Evolutionary conservation across 2,888 invertebrate genomes (phyloP).

Genomic region (Exephanes ischioxanthus): DNA sequence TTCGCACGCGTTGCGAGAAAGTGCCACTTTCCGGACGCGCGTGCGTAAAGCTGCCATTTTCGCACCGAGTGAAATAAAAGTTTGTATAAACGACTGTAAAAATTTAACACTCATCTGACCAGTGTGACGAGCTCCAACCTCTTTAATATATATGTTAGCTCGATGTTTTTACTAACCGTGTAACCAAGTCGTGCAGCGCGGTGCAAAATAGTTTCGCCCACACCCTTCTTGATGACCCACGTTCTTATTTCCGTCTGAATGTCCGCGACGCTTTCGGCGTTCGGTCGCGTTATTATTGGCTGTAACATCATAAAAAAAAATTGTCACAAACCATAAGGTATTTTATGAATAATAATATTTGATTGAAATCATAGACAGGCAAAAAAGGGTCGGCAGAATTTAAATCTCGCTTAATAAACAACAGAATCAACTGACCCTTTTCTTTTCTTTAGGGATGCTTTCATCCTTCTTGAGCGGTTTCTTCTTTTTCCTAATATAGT

Average conservation of each 20-base stretch:
- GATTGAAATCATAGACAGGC: too few relatives aligned
- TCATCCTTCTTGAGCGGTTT: slow-evolving; percentile 89
- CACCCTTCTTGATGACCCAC: slow-evolving; percentile 97
- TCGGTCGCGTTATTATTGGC: slow-evolving; percentile 85
- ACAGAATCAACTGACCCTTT: slow-evolving; percentile 77
- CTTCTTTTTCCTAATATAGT: slow-evolving; percentile 96
- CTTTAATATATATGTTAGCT: too few relatives aligned
- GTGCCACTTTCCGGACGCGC: too few relatives aligned
- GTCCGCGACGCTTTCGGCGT: slow-evolving; percentile 90
- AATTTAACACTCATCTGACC: too few relatives aligned
- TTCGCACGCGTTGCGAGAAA: too few relatives aligned
- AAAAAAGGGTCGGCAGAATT: too few relatives aligned
- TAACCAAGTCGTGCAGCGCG: slow-evolving; percentile 96
- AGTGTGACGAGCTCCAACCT: too few relatives aligned
- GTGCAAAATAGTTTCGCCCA: slow-evolving; percentile 97
- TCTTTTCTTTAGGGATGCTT: slow-evolving; percentile 85
- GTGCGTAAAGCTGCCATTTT: too few relatives aligned
- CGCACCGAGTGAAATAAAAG: too few relatives aligned
- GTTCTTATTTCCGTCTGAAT: slow-evolving; percentile 94
- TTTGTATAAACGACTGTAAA: too few relatives aligned
- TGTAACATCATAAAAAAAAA: slow-evolving; percentile 64
- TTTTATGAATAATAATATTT: background rate
- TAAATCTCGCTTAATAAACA: background rate
- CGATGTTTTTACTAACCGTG: slow-evolving; percentile 87
- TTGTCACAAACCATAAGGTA: slow-evolving; percentile 5